Evolutionary conservation across 2,113 vertebrate species (phyloP), one percentile per base, ranked within the genome.

Genomic region (Girardinichthys multiradiatus): DNA sequence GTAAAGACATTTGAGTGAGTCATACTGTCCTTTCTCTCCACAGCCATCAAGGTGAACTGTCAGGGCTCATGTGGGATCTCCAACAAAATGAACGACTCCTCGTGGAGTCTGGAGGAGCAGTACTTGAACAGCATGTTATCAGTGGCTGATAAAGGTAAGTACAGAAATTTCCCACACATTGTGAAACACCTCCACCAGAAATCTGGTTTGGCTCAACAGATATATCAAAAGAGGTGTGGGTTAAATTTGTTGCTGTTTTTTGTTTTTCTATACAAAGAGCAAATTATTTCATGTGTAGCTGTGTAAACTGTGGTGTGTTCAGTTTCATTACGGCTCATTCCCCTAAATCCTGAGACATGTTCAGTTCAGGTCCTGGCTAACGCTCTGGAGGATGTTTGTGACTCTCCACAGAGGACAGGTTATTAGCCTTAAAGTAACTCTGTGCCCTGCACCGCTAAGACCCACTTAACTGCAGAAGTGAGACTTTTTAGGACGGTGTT

Each of bases 11-110:
- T 68, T 17, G 54, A 45, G 19, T 82, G 17, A 74, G 21, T 17
- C 26, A 37, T 42, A 13, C 64, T 70, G 62, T 29, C 27, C 82
- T n/a, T 15, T 89, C 26, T 66, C 31, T 72, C 37, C 42, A 33
- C 92, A 99, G 98, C 95, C 77, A 97, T 99, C 92, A 98, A 97
- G 74, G 97, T 99, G 91, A 96, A 94, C 93, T 99, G 97, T 57
- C 68, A 95, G 21, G 97, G 98, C 0, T 95, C 93, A 30, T 98
- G 96, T 39, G 96, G 97, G 14, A 95, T 99, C 57, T 97, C 97
- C 58, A 97, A 61, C 94, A 97, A 97, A 88, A 87, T 96, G 80
- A 96, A 97, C 0, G 97, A 98, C 65, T 79, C 92, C 0, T 85
- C 95, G 0, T 97, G 96, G 96, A 93, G 92, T 0, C 75, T 92